These are phyloP conservation scores for Ryuthela nishihirai DNA, from an alignment of 2,888 invertebrate species.

Conservation along the genomic window DNA sequence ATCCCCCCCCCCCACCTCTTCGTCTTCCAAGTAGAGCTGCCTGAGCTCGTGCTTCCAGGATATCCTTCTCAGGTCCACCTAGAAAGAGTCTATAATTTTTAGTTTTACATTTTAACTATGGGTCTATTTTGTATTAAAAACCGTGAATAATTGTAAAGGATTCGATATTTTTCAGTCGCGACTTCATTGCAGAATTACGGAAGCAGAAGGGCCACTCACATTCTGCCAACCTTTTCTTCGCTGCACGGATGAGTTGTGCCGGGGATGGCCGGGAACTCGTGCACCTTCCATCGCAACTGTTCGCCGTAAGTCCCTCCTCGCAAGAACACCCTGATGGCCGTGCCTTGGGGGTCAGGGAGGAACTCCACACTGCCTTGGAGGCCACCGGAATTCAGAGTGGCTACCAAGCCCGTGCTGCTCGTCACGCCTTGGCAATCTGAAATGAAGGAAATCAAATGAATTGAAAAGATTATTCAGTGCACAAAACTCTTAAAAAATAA, in stretches of 20 bases:
- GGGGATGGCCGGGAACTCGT: constrained; percentile 33
- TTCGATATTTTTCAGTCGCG: background rate
- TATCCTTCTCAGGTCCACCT: too few relatives aligned
- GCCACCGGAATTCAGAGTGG: constrained; percentile 30
- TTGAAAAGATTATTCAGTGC: background rate
- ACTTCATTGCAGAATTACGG: background rate
- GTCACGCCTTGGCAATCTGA: constrained; percentile 21
- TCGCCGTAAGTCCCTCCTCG: constrained; percentile 37
- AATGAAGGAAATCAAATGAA: background rate
- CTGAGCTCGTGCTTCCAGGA: too few relatives aligned
- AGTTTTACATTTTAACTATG: too few relatives aligned
- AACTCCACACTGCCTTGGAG: constrained; percentile 36
- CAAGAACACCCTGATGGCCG: constrained; percentile 28
- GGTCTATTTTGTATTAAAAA: too few relatives aligned
- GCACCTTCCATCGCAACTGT: constrained; percentile 38
- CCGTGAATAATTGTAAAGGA: too few relatives aligned
- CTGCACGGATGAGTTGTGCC: constrained; percentile 32
- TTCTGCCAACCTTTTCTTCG: constrained; percentile 36
- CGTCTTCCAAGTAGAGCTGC: too few relatives aligned
- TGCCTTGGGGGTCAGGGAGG: constrained; percentile 27
- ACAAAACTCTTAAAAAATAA: background rate
- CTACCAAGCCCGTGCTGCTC: constrained; percentile 28
- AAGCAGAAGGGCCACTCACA: constrained; percentile 23
- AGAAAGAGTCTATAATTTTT: too few relatives aligned
- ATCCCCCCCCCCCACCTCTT: too few relatives aligned